These are phyloP conservation scores for Rhagonycha fulva DNA, from an alignment of 2,888 invertebrate species.

Conservation along the genomic window DNA sequence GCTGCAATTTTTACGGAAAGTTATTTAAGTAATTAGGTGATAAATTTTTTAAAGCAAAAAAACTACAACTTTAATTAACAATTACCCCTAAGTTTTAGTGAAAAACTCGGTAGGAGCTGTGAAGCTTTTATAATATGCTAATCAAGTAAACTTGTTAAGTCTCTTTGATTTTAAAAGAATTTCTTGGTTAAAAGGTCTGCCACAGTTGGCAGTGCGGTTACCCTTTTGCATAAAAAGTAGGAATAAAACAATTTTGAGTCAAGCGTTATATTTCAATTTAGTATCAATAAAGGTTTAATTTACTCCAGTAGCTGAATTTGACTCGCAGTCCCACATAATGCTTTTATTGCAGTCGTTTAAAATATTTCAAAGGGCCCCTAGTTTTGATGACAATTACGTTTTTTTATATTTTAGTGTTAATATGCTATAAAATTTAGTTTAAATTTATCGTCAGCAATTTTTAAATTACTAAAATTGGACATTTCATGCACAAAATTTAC, in stretches of 20 bases:
- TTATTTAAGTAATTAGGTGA: not conserved
- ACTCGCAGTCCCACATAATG: not conserved
- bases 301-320: not conserved
- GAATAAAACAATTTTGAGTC: not conserved
- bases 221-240: not conserved
- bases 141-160: not conserved
- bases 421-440: not conserved
- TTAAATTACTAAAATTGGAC: not conserved
- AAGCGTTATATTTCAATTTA: not conserved
- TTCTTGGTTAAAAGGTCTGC: not conserved
- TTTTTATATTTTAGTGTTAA: not conserved
- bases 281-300: not conserved
- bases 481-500: not conserved
- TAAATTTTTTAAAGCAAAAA: not conserved
- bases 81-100: not conserved
- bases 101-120: not conserved
- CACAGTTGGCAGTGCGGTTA: not conserved
- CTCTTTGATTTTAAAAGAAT: not conserved
- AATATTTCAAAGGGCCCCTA: not conserved
- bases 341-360: not conserved
- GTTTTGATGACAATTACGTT: not conserved
- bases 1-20: not conserved
- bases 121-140: not conserved
- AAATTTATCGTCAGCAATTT: not conserved
- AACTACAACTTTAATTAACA: not conserved